Conservation (phyloP, 2,113 vertebrate genomes). For the Oostethus manadensis region DNA sequence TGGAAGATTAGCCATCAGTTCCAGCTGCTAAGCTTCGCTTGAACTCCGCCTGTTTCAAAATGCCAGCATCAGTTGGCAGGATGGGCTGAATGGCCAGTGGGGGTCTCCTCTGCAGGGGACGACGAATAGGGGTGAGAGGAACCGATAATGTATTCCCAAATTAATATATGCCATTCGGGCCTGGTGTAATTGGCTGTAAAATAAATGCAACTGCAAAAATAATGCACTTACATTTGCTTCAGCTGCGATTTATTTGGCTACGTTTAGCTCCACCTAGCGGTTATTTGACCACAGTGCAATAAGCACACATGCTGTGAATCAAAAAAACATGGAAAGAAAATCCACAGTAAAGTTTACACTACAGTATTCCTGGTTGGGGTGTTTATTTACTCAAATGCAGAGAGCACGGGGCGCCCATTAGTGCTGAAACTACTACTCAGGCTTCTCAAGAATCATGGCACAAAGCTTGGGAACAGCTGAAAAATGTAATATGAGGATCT, state of each 20-base stretch:
- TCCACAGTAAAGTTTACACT: no score
- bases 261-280: constrained; percentile 45
- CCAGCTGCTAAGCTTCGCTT: constrained; percentile 55
- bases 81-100: constrained; percentile 16
- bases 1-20: constrained; percentile 41
- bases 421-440: no score
- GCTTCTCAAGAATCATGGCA: no score
- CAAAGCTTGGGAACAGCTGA: no score
- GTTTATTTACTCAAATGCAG: no score
- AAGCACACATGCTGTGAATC: no score
- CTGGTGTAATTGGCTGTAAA: background rate
- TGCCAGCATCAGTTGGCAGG: constrained; percentile 39
- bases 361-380: no score
- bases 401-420: no score
- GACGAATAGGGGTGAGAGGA: background rate
- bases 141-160: background rate
- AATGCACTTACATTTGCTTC: background rate
- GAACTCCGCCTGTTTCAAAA: constrained; percentile 56
- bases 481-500: no score
- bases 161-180: background rate
- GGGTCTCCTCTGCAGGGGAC: constrained; percentile 39
- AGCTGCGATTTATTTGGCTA: constrained; percentile 11
- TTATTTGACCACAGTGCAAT: constrained; percentile 9
- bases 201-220: background rate
- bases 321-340: no score